Base-by-base conservation (phyloP, 2,797 vertebrate genomes). In the Gouania willdenowi region DNA sequence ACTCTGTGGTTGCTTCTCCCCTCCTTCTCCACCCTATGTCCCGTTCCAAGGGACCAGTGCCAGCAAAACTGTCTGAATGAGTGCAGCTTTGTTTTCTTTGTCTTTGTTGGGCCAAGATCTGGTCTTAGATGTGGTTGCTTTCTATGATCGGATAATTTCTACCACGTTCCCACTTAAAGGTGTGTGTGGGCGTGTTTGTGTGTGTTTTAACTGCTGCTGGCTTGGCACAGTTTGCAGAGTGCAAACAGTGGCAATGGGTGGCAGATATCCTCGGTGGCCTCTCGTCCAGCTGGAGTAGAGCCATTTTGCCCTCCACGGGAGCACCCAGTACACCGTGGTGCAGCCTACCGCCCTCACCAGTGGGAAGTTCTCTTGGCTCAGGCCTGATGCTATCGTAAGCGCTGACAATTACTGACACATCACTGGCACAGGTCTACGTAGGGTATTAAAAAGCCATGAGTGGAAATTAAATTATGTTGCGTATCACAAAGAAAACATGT, bases 21-120 rank as follows among this genome's bases (percentile, higher is more conserved):
- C 28, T 55, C 58, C 6, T 31, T 55, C 58, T 60, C 71, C 56
- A 53, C 61, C 62, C 69, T 42, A 49, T 59, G 71, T 79, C 72
- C 70, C 67, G 30, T 81, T 87, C 75, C 71, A 82, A 56, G 37
- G 42, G 50, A 61, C 56, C 60, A 41, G 52, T 83, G 82, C 85
- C 82, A 84, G 75, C 74, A 37, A 50, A 79, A 80, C 74, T 50
- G 57, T 71, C 77, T 81, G 76, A 86, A 83, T 83, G 78, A 84
- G 77, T 77, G 80, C 62, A 65, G 55, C 79, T 83, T 87, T 83
- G 82, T 85, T 82, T 84, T 79, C 82, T 72, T 77, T 83, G 73
- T 79, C 71, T 76, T 63, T 79, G 72, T 77, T 17, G 34, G 64
- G 82, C 83, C 82, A 84, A 87, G 77, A 76, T 77, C 61, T 79